Percentiles rank a stretch among this genome's conserved stretches.
Conservation (phyloP, 2,888 invertebrate species). For the Nephrocerus scutellatus region DNA sequence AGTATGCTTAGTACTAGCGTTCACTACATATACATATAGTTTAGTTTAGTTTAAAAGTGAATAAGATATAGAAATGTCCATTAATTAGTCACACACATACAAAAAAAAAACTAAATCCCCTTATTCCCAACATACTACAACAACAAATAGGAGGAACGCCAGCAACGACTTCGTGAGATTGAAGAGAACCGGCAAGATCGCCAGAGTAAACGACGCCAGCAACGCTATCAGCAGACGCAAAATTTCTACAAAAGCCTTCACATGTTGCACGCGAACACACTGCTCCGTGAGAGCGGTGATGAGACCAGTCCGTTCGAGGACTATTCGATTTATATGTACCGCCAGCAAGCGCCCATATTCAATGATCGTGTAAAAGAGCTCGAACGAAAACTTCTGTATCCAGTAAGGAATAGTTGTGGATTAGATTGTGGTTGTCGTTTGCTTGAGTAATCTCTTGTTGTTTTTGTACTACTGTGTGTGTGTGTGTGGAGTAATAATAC, state of each 20-base stretch:
- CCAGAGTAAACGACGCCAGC: slow-evolving; percentile 57
- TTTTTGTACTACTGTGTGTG: too few species aligned
- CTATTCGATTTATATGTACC: slow-evolving; percentile 77
- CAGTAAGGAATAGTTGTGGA: slow-evolving; percentile 53
- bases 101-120: slow-evolving; percentile 5
- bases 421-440: slow-evolving; percentile 11
- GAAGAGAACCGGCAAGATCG: slow-evolving; percentile 60
- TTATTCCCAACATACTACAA: slow-evolving; percentile 5
- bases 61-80: too few species aligned
- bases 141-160: slow-evolving; percentile 59
- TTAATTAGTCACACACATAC: slow-evolving; percentile 8
- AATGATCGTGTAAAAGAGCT: slow-evolving; percentile 76
- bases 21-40: too few species aligned
- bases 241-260: slow-evolving; percentile 80
- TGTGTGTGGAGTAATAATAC: too few species aligned
- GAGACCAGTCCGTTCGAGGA: slow-evolving; percentile 63
- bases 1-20: too few species aligned
- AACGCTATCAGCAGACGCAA: slow-evolving; percentile 69
- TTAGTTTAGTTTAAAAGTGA: too few species aligned
- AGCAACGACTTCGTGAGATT: slow-evolving; percentile 67
- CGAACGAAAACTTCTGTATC: slow-evolving; percentile 66
- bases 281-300: slow-evolving; percentile 54
- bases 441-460: too few species aligned
- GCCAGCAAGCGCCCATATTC: slow-evolving; percentile 78
- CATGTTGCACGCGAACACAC: slow-evolving; percentile 71